A percentile compares a stretch with the other conserved stretches of the same genome.
phyloP scores from a whole-genome alignment of 2,797 vertebrate genomes.

The Danio kyathit region DNA sequence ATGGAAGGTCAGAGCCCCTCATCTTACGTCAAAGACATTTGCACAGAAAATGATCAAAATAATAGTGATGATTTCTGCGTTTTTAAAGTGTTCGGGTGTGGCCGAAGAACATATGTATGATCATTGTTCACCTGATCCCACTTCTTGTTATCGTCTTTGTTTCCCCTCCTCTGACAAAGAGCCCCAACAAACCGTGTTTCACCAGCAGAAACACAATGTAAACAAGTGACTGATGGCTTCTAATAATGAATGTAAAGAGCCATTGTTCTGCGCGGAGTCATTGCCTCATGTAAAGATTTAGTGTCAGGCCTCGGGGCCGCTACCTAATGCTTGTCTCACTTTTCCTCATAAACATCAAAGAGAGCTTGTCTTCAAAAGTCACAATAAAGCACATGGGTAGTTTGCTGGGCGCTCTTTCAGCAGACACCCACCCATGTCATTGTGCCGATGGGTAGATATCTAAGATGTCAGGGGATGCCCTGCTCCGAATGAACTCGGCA shows the following conservation, averaged over 20 bases:
- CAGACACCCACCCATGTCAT: constrained; percentile 61
- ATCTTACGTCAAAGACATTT: constrained; percentile 52
- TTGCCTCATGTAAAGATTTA: constrained; percentile 66
- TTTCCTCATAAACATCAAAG: constrained; percentile 70
- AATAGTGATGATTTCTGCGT: constrained; percentile 25
- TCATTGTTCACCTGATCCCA: constrained; percentile 60
- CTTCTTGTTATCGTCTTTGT: constrained; percentile 59
- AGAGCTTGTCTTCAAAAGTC: constrained; percentile 70
- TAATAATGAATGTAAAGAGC: constrained; percentile 72
- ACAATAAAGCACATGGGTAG: constrained; percentile 67
- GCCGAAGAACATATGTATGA: constrained; percentile 49
- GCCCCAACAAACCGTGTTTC: constrained; percentile 63
- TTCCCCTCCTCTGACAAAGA: constrained; percentile 66
- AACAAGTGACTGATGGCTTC: constrained; percentile 66
- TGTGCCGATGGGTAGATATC: constrained; percentile 61
- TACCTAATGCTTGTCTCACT: constrained; percentile 68
- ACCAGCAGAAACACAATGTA: constrained; percentile 66
- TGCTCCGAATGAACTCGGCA: constrained; percentile 42
- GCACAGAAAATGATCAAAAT: constrained; percentile 19
- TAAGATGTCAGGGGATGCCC: constrained; percentile 59
- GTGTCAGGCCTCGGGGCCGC: constrained; percentile 63
- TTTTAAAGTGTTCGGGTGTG: constrained; percentile 42
- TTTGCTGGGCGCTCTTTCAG: constrained; percentile 60
- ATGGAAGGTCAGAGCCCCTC: constrained; percentile 58
- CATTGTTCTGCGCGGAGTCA: constrained; percentile 67